Evolutionary conservation across 1,140 invertebrate genomes (phyloP).

Genomic region (Drosophila lowei): DNA sequence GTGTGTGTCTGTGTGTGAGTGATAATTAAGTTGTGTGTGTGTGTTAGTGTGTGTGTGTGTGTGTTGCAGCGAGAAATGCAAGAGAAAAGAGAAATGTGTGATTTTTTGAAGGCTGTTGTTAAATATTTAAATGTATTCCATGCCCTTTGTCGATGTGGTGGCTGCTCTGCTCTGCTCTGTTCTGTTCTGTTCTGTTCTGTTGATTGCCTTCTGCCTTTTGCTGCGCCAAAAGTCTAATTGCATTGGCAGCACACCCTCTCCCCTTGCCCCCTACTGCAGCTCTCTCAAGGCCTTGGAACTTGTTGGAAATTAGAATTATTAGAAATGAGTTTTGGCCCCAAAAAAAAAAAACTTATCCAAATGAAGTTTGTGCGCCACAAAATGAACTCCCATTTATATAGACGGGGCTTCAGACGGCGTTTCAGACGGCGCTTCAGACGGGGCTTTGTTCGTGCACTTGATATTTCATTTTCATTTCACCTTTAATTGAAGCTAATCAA

Average conservation of each 20-base stretch:
- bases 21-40: conserved; percentile 59
- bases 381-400: not conserved
- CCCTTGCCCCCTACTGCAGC: too few relatives aligned
- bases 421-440: too few relatives aligned
- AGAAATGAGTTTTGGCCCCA: too few relatives aligned
- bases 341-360: too few relatives aligned
- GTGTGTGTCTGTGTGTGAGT: conserved; percentile 38
- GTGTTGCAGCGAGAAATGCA: conserved; percentile 53
- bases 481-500: conserved; percentile 77
- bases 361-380: too few relatives aligned
- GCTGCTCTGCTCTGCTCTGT: conserved; percentile 31
- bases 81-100: conserved; percentile 60
- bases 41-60: conserved; percentile 38
- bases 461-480: conserved; percentile 78
- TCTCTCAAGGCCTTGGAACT: conserved; percentile 35
- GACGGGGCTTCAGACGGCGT: too few relatives aligned
- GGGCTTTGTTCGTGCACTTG: conserved; percentile 29
- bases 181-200: conserved; percentile 28
- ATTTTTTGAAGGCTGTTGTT: conserved; percentile 79
- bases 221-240: conserved; percentile 70
- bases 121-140: conserved; percentile 78
- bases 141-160: conserved; percentile 16
- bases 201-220: conserved; percentile 14
- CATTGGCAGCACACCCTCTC: conserved; percentile 18
- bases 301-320: too few relatives aligned